Evolutionary conservation across 2,888 invertebrate genomes (phyloP).

Genomic region (Sturmia bella): DNA sequence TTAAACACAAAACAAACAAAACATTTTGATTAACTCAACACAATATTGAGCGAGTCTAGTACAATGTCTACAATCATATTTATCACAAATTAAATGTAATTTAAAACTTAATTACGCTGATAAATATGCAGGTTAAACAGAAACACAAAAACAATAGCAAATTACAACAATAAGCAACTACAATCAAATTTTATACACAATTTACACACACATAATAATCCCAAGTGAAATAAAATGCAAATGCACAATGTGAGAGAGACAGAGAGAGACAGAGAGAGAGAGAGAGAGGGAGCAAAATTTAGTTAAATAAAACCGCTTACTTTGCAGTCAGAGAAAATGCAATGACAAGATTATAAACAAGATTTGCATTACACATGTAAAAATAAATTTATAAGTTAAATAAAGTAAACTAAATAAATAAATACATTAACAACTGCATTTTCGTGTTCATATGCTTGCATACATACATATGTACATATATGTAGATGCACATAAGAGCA

Average conservation of each 20-base stretch:
- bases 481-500: no score
- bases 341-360: not conserved
- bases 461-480: no score
- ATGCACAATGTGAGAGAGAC: not conserved
- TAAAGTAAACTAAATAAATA: not conserved
- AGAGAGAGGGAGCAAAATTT: not conserved
- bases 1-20: not conserved
- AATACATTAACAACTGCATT: no score
- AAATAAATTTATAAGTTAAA: not conserved
- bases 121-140: slow-evolving; percentile 57
- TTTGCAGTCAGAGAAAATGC: not conserved
- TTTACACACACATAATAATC: not conserved
- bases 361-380: no score
- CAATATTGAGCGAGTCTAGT: not conserved
- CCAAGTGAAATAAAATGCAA: slow-evolving; percentile 16
- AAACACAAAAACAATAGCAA: slow-evolving; percentile 33
- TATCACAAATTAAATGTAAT: slow-evolving; percentile 56
- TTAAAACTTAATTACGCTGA: slow-evolving; percentile 66
- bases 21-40: slow-evolving; percentile 19
- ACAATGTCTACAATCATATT: slow-evolving; percentile 38
- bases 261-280: not conserved
- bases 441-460: no score
- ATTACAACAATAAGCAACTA: not conserved
- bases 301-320: not conserved
- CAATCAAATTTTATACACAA: slow-evolving; percentile 14